Evolutionary conservation across 2,113 vertebrate species (phyloP), one percentile per base, ranked within the genome.

Genomic region (Anser cygnoides): DNA sequence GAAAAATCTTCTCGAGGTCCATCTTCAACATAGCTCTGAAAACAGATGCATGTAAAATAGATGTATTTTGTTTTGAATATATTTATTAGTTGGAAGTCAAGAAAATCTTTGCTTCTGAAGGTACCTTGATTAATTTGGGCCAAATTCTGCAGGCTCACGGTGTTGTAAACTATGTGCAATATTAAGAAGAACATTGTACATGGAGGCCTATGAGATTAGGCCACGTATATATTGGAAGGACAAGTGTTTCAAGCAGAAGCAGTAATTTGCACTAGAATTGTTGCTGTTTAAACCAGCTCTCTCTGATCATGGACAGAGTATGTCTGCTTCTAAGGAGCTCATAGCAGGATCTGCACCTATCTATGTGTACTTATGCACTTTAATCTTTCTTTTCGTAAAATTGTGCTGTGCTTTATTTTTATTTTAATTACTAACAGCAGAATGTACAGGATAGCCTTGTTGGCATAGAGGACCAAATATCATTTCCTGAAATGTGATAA

Each of bases 321-420:
- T 6, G 19, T 29, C 80, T 82, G 76, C 73, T 72, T 79, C 82
- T 77, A 25, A 80, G 82, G 78, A 86, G 78, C 78, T 93, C 75
- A 2, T 16, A 80, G 84, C 70, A 93, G 87, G 70, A 59, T 62
- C 85, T 90, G 81, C 85, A 94, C 96, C 89, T 93, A n/a, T 95
- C 89, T 93, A n/a, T 95, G 93, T 98, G 92, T 98, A 97, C 87
- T 98, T 97, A 96, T 37, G 98, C 98, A 98, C 98, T 98, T 98
- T 98, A 98, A 91, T 87, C 95, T 96, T 97, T 94, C 86, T 86
- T 90, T 95, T 39, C 92, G 80, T 93, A 95, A 95, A 92, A 70
- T 87, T 93, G 81, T 23, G 79, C 55, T 92, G 61, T 49, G 78
- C 75, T 92, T 37, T 41, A 13, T 33, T 87, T 89, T 72, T 31